Conservation (phyloP, 2,888 invertebrate species). For the Drosophila siamana region DNA sequence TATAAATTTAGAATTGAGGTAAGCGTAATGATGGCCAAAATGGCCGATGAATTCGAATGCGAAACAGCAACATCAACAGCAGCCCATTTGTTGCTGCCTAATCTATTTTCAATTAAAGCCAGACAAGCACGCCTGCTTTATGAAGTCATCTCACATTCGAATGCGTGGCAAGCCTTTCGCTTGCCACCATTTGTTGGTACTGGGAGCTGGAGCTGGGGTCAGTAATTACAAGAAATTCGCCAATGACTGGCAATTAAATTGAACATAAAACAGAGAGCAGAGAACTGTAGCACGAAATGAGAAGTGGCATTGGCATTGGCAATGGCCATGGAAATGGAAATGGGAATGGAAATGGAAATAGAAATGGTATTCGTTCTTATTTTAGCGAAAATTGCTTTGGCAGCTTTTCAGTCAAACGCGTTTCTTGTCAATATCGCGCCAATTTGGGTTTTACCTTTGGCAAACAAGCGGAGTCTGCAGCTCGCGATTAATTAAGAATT, state of each 20-base stretch:
- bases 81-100: slow-evolving; percentile 19
- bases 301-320: background rate
- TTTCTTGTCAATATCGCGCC: slow-evolving; percentile 33
- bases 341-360: background rate
- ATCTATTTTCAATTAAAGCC: slow-evolving; percentile 64
- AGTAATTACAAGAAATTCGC: slow-evolving; percentile 60
- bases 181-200: slow-evolving; percentile 23
- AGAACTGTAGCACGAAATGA: background rate
- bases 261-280: slow-evolving; percentile 25
- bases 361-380: slow-evolving; percentile 8
- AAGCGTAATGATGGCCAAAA: slow-evolving; percentile 20
- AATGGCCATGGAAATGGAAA: background rate
- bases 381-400: slow-evolving; percentile 18
- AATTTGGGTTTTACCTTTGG: slow-evolving; percentile 45
- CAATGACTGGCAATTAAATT: slow-evolving; percentile 53
- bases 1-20: slow-evolving; percentile 55
- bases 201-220: slow-evolving; percentile 12
- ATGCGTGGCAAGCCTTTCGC: slow-evolving; percentile 43
- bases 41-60: slow-evolving; percentile 35
- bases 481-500: slow-evolving; percentile 75
- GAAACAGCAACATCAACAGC: slow-evolving; percentile 9
- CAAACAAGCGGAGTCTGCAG: slow-evolving; percentile 16
- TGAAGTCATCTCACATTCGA: slow-evolving; percentile 57
- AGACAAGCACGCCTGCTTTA: slow-evolving; percentile 28
- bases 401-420: slow-evolving; percentile 10